Evolutionary conservation across 2,888 invertebrate species (phyloP).

Genomic region (Candidula unifasciata): DNA sequence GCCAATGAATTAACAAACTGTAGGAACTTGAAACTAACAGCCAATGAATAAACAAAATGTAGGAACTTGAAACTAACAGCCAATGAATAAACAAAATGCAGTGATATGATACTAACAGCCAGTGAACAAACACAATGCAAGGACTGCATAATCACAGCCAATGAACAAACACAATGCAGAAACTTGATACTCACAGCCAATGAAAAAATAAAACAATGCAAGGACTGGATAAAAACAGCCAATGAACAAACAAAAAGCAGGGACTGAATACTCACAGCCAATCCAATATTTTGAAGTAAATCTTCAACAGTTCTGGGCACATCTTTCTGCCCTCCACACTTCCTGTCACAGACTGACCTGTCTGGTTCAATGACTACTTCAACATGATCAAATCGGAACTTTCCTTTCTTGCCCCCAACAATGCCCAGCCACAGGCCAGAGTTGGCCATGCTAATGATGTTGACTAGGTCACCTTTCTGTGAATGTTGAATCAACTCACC

Average conservation of each 20-base stretch:
- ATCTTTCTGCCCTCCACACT: conserved; percentile 57
- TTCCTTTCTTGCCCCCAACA: conserved; percentile 86
- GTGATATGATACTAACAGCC: too few relatives aligned
- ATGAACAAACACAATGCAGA: too few relatives aligned
- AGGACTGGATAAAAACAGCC: too few relatives aligned
- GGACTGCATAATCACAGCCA: too few relatives aligned
- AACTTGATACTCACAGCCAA: too few relatives aligned
- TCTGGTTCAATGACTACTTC: conserved; percentile 81
- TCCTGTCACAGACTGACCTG: background rate
- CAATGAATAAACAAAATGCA: too few relatives aligned
- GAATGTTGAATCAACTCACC: conserved; percentile 54
- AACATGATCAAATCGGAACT: conserved; percentile 95
- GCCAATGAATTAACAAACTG: too few relatives aligned
- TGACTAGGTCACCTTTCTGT: conserved; percentile 95
- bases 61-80: too few relatives aligned
- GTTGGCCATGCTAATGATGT: conserved; percentile 93
- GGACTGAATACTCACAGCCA: conserved; percentile 80
- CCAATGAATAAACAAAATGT: too few relatives aligned
- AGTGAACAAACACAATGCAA: too few relatives aligned
- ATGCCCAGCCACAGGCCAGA: conserved; percentile 94
- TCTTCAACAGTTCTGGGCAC: conserved; percentile 86
- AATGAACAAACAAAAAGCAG: background rate
- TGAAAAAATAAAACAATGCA: too few relatives aligned
- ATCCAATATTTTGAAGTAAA: conserved; percentile 89
- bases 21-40: too few relatives aligned